Evolutionary conservation across 1,140 invertebrate species (phyloP), one percentile per base, ranked within the genome.

Genomic region (Procambarus virginalis): DNA sequence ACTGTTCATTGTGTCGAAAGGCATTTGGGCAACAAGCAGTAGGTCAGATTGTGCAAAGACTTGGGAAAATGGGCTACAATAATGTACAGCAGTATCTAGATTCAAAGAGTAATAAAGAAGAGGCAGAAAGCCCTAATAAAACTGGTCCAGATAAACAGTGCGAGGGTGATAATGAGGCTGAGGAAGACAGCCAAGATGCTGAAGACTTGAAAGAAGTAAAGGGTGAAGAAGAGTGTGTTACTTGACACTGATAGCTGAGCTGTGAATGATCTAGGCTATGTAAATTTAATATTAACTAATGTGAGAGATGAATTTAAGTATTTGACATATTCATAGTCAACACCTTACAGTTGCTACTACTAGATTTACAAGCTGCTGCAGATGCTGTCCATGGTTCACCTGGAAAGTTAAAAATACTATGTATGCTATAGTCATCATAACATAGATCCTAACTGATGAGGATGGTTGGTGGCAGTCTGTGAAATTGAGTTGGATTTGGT

Each of bases 1-100:
- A 92, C 75, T 92, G 92, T 82, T 92, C 92, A 17, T 78, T 92
- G 51, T 92, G 92, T 76, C 84, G 92, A 68, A 92, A 88, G 46
- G 86, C 90, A 4, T 92, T 84, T 68, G 91, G 81, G 4, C 83
- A 92, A 70, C 89, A 90, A 73, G 89, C 89, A 58, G 83, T 90
- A 14, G 88, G 75, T 20, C 86, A 89, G 48, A 91, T 88, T 46
- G 83, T 85, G 14, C 80, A 89, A 46, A 76, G 86, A 12, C 76
- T 89, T 1, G 86, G 86, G 3, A 89, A 89, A 64, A 91, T 87
- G 82, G 84, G 86, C 2, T 91, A 87, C 70, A 87, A 75, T 45
- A 87, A 68, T 46, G 85, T 84, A 17, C 78, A 80, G 73, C 83
- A 91, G 84, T 91, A 88, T 51, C 78, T 83, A 51, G 87, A 83